Percentiles rank a stretch among this genome's conserved stretches.
Conservation (phyloP, 2,888 invertebrate genomes). For the Helobdella robusta region DNA sequence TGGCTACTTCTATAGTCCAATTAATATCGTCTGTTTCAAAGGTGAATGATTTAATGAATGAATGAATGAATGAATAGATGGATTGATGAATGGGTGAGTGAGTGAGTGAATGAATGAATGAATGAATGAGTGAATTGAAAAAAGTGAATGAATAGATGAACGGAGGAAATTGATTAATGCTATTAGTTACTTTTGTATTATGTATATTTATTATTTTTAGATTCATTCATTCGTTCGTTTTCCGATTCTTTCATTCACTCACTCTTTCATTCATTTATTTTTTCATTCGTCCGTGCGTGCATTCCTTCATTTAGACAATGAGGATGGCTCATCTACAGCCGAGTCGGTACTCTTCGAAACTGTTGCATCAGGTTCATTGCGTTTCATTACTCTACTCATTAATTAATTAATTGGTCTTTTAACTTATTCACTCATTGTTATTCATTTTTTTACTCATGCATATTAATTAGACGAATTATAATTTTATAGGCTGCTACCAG, state of each 20-base stretch:
- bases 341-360: no score
- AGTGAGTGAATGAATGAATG: neutral
- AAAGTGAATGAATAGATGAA: no score
- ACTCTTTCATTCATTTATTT: no score
- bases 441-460: neutral
- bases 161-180: neutral
- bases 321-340: no score
- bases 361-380: no score
- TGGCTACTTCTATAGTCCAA: conserved; percentile 6
- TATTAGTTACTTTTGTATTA: neutral
- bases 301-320: no score
- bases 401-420: neutral
- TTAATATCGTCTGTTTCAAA: conserved; percentile 14
- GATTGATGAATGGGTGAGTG: neutral
- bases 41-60: neutral
- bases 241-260: neutral
- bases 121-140: no score
- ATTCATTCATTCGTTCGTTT: neutral
- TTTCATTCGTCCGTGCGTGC: no score
- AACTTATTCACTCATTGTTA: neutral
- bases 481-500: conserved; percentile 18
- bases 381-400: no score
- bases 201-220: no score
- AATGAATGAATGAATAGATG: neutral
- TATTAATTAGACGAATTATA: neutral